These are phyloP conservation scores for Malacosoma neustria DNA, from an alignment of 2,888 invertebrate species.

Conservation along the genomic window DNA sequence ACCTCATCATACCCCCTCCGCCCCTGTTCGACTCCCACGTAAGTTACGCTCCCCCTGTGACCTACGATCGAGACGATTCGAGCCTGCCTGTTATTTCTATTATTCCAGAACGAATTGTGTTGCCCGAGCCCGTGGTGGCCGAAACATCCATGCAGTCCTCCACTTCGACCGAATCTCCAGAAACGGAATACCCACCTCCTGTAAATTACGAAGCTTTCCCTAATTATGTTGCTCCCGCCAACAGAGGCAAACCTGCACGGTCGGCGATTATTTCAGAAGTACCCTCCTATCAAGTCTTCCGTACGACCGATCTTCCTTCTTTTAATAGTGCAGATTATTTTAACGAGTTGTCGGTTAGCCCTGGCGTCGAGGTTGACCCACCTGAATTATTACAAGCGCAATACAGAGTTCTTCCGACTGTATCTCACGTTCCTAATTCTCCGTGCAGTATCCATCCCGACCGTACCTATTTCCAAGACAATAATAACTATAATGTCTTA, in stretches of 20 bases:
- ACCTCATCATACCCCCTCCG: conserved; percentile 67
- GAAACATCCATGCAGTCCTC: conserved; percentile 67
- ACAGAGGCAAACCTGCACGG: conserved; percentile 22
- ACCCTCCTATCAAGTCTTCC: conserved; percentile 50
- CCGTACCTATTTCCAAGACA: conserved; percentile 37
- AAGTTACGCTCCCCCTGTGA: conserved; percentile 44
- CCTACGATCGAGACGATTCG: conserved; percentile 32
- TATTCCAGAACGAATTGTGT: conserved; percentile 50
- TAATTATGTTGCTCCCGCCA: conserved; percentile 19
- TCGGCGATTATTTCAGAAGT: conserved; percentile 48
- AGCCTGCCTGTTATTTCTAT: conserved; percentile 49
- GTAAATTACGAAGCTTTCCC: conserved; percentile 64
- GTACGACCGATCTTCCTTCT: conserved; percentile 32
- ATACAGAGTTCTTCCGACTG: conserved; percentile 54
- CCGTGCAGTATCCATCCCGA: conserved; percentile 64
- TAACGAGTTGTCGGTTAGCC: conserved; percentile 49
- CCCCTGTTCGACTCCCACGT: conserved; percentile 62
- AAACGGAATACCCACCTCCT: conserved; percentile 56
- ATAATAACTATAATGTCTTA: conserved; percentile 26
- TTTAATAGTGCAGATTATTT: conserved; percentile 36
- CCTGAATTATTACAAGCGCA: conserved; percentile 64
- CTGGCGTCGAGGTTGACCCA: conserved; percentile 43
- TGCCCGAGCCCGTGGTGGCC: conserved; percentile 52
- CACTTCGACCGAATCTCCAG: conserved; percentile 53
- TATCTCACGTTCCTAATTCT: conserved; percentile 64